Percentiles rank a stretch among this genome's conserved stretches.
These are phyloP conservation scores for Apamea sordens DNA, from an alignment of 2,888 invertebrate species.

Conservation along the genomic window DNA sequence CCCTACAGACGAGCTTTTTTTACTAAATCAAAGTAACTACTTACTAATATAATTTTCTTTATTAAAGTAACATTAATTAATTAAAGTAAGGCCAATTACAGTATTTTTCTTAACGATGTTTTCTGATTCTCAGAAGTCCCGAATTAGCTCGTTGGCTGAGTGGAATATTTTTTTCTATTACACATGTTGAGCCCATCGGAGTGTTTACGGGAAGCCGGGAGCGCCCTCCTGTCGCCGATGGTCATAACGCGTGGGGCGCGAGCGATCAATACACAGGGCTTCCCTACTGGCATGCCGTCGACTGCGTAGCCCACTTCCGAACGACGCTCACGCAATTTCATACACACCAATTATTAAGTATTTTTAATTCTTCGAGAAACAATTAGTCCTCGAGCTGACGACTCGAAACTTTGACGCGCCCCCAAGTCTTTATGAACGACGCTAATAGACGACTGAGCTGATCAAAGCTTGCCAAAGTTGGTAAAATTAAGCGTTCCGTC, in stretches of 20 bases:
- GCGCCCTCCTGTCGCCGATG: conserved; percentile 88
- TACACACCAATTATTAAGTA: conserved; percentile 69
- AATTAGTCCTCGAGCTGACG: conserved; percentile 64
- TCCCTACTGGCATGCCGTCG: conserved; percentile 78
- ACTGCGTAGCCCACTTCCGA: conserved; percentile 76
- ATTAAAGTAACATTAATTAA: conserved; percentile 28
- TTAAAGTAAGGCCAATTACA: background rate
- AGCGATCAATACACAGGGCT: conserved; percentile 88
- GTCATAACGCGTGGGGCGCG: conserved; percentile 86
- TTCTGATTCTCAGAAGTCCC: conserved; percentile 25
- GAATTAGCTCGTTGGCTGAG: conserved; percentile 52
- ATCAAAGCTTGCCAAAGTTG: conserved; percentile 60
- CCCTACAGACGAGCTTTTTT: conserved; percentile 63
- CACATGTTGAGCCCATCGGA: conserved; percentile 77
- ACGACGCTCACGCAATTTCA: conserved; percentile 77
- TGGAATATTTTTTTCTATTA: conserved; percentile 68
- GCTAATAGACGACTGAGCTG: conserved; percentile 55
- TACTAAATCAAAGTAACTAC: conserved; percentile 55
- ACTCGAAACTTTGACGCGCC: conserved; percentile 56
- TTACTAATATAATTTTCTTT: conserved; percentile 25
- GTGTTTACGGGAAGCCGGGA: conserved; percentile 82
- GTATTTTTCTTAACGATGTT: conserved; percentile 2
- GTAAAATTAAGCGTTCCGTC: conserved; percentile 56
- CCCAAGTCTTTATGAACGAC: conserved; percentile 48
- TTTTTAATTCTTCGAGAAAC: conserved; percentile 69